Conservation (phyloP, 2,888 invertebrate species). For the Eupsilia transversa region DNA sequence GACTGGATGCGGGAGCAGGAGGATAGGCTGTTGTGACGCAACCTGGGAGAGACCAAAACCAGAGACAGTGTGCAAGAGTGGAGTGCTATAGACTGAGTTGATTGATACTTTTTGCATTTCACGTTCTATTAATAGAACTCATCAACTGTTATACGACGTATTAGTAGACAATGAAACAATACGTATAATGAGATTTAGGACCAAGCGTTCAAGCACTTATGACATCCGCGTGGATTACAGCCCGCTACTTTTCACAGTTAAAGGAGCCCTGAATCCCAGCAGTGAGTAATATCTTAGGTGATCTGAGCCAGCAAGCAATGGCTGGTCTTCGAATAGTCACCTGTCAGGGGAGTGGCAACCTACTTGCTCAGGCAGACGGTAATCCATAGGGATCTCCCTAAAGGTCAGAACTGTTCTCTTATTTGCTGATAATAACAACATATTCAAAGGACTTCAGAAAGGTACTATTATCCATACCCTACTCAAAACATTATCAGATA, state of each 20-base stretch:
- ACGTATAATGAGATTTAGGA: not conserved
- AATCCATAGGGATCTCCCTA: slow-evolving; percentile 12
- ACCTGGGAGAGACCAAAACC: not conserved
- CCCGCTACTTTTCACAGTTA: not conserved
- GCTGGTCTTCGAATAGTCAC: not conserved
- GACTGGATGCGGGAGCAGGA: not conserved
- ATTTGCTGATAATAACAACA: slow-evolving; percentile 11
- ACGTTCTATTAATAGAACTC: not conserved
- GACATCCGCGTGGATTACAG: not conserved
- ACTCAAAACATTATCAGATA: slow-evolving; percentile 30
- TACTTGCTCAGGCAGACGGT: not conserved
- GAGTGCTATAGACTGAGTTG: not conserved
- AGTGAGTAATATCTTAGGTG: not conserved
- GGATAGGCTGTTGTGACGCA: not conserved
- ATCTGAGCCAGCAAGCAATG: not conserved
- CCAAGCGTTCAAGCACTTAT: not conserved
- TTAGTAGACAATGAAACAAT: not conserved
- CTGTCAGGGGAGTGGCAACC: not conserved
- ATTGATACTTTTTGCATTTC: not conserved
- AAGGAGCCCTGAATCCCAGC: too few relatives aligned
- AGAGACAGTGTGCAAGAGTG: not conserved
- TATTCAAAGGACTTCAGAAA: slow-evolving; percentile 20
- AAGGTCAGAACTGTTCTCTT: not conserved
- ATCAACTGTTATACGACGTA: not conserved
- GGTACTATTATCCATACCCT: slow-evolving; percentile 21